These are phyloP conservation scores for Pungitius pungitius DNA, from an alignment of 2,113 vertebrate species.

Conservation along the genomic window DNA sequence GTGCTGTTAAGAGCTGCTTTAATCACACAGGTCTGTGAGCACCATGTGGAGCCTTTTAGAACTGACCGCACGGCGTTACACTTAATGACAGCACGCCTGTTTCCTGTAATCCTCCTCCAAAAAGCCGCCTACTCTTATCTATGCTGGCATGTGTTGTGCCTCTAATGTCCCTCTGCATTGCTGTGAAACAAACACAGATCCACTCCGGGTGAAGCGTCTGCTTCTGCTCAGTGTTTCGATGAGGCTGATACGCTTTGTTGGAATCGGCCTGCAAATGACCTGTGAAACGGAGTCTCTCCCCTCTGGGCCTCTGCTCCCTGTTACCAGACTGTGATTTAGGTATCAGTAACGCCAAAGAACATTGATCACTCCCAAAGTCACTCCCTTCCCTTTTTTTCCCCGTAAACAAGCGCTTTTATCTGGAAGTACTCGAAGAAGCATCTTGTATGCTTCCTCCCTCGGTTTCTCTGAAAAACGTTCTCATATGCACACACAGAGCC, in stretches of 20 bases:
- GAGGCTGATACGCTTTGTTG: slow-evolving; percentile 31
- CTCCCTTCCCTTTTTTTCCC: slow-evolving; percentile 8
- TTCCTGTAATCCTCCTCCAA: slow-evolving; percentile 19
- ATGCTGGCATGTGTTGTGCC: slow-evolving; percentile 31
- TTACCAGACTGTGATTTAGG: slow-evolving; percentile 33
- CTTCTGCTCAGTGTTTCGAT: slow-evolving; percentile 28
- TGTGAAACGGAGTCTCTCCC: slow-evolving; percentile 19
- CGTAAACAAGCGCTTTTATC: slow-evolving; percentile 45
- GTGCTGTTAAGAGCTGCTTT: neutral
- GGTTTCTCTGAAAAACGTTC: slow-evolving; percentile 26
- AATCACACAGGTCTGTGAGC: slow-evolving; percentile 12
- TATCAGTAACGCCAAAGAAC: slow-evolving; percentile 42
- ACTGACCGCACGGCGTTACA: slow-evolving; percentile 13
- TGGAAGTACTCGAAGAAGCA: slow-evolving; percentile 27
- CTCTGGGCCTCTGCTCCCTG: slow-evolving; percentile 41
- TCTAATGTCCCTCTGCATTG: slow-evolving; percentile 15
- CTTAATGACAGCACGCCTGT: slow-evolving; percentile 3
- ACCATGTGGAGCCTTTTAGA: slow-evolving; percentile 25
- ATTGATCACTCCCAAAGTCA: slow-evolving; percentile 11
- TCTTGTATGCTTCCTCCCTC: slow-evolving; percentile 10
- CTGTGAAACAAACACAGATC: slow-evolving; percentile 6
- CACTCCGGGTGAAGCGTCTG: neutral
- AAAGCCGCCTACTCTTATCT: slow-evolving; percentile 23
- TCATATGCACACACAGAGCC: slow-evolving; percentile 35
- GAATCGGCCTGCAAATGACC: slow-evolving; percentile 48